Evolutionary conservation across 2,888 invertebrate genomes (phyloP), one percentile per base, ranked within the genome.

Genomic region (Lasioglossum lativentre): DNA sequence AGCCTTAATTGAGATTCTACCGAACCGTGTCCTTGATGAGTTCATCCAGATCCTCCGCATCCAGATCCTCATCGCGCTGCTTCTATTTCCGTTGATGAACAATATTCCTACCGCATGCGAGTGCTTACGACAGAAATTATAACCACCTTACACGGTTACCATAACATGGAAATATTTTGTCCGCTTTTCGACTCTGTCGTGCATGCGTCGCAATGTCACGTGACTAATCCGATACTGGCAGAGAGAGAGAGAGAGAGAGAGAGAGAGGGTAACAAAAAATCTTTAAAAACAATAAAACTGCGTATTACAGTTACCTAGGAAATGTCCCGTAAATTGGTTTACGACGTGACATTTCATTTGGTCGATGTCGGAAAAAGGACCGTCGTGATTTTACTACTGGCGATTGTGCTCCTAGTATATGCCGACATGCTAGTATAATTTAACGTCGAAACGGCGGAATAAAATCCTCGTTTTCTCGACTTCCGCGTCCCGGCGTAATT

Each of bases 1-100:
- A 87, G 83, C 85, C 87, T 89, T 90, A 90, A 90, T 90, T 90
- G 91, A 91, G 84, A 91, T 88, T 91, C 89, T 88, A 86, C 89
- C 85, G 86, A 91, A 90, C 79, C 83, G 87, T 86, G 89, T 87
- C 91, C 89, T 90, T 88, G 91, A 90, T 82, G 91, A 90, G 90
- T 91, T 90, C 88, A 90, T 91, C 86, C 83, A 80, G 83, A 83
- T 83, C 76, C 83, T 23, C 66, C 3, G 83, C 68, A 38, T 47
- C 47, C 47, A 47, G 47, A 23, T 10, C 23, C 52, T 71, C 80
- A 56, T 42, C 76, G 40, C 12, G 75, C 68, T 23, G 70, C 59
- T 80, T 70, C 82, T 71, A 59, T 72, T n/a, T 83, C 56, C 72
- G 66, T 8, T 30, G 66, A 66, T 66, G 34, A 66, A 66, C 34